Percentiles rank a stretch among this genome's conserved stretches.
phyloP scores from a whole-genome alignment of 2,888 invertebrate genomes.

The Agrotis segetum region DNA sequence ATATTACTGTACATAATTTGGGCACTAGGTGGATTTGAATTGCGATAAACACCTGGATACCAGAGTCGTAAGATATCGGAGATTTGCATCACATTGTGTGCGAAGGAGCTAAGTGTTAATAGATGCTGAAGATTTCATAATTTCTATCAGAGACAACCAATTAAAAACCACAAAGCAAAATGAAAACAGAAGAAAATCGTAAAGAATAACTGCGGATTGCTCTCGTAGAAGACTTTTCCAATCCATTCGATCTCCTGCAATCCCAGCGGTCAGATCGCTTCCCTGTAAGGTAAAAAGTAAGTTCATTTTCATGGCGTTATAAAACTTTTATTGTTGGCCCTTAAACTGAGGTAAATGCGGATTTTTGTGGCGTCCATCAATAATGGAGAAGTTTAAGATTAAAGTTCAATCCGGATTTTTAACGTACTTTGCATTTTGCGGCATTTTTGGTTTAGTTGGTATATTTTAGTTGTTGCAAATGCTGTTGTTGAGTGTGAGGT shows the following conservation, averaged over 20 bases:
- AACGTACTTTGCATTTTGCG: neutral
- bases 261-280: slow-evolving; percentile 48
- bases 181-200: slow-evolving; percentile 13
- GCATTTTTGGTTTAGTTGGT: neutral
- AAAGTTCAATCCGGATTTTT: slow-evolving; percentile 21
- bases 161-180: neutral
- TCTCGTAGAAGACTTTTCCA: slow-evolving; percentile 26
- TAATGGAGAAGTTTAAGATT: slow-evolving; percentile 21
- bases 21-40: too few relatives aligned
- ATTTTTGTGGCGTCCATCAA: slow-evolving; percentile 37
- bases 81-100: too few relatives aligned
- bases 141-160: neutral
- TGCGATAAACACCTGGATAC: too few relatives aligned
- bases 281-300: slow-evolving; percentile 35
- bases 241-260: slow-evolving; percentile 32
- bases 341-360: slow-evolving; percentile 43
- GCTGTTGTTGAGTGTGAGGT: too few relatives aligned
- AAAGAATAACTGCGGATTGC: neutral
- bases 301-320: slow-evolving; percentile 45
- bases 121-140: too few relatives aligned
- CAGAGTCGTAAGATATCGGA: too few relatives aligned
- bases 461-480: too few relatives aligned
- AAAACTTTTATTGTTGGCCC: slow-evolving; percentile 51
- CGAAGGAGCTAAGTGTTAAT: too few relatives aligned
- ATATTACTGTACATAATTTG: too few relatives aligned